These are phyloP conservation scores for Lepus townsendii DNA, from an alignment of 2,797 vertebrate species.

Conservation along the genomic window DNA sequence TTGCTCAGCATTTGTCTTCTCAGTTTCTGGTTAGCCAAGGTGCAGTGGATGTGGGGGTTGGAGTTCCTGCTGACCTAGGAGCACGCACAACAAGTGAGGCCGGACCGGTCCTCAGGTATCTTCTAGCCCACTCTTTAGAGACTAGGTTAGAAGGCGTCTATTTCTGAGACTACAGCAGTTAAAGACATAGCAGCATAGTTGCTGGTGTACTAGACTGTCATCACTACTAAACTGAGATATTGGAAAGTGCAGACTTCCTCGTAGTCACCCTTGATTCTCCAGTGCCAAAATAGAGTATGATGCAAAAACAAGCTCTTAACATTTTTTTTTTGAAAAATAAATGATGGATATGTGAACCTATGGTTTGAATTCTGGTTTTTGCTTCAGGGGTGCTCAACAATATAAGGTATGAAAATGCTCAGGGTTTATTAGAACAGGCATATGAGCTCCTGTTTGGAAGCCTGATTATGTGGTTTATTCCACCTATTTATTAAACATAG, in stretches of 20 bases:
- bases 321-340: not conserved
- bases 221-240: slow-evolving; percentile 5
- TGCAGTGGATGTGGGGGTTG: too few relatives aligned
- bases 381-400: not conserved
- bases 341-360: not conserved
- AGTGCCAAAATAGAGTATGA: not conserved
- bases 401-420: not conserved
- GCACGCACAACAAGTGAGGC: not conserved
- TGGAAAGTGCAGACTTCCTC: not conserved
- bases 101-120: not conserved
- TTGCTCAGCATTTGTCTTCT: not conserved
- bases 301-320: not conserved
- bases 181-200: not conserved
- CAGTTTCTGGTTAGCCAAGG: not conserved
- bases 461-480: slow-evolving; percentile 7
- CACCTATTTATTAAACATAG: slow-evolving; percentile 46
- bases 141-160: not conserved
- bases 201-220: not conserved
- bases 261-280: slow-evolving; percentile 33
- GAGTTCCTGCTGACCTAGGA: not conserved
- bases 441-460: slow-evolving; percentile 58
- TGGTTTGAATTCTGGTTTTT: not conserved
- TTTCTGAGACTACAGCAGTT: not conserved
- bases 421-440: slow-evolving; percentile 19
- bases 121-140: not conserved